A percentile compares a stretch with the other conserved stretches of the same genome.
Evolutionary conservation across 1,140 invertebrate species (phyloP).

Genomic region (Drosophila athabasca): DNA sequence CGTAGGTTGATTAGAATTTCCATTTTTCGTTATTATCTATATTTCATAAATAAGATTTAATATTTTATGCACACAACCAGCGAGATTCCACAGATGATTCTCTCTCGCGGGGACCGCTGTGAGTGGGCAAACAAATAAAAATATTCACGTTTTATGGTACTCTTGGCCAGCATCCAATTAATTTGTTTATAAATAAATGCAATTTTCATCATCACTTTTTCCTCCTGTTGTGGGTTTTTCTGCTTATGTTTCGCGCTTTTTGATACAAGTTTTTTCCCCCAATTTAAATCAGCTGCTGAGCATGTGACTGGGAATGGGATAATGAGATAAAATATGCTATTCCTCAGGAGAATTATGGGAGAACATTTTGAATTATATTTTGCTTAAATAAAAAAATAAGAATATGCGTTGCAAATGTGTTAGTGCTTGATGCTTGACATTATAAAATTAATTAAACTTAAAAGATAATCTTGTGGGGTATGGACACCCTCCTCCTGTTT

Average conservation of each 20-base stretch:
- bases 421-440: too few species aligned
- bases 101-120: not conserved
- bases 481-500: too few species aligned
- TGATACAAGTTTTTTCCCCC: constrained; percentile 41
- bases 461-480: too few species aligned
- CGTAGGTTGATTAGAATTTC: constrained; percentile 13
- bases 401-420: too few species aligned
- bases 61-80: constrained; percentile 3
- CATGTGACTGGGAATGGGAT: constrained; percentile 19
- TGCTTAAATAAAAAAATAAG: too few species aligned
- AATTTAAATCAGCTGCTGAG: constrained; percentile 31
- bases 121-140: constrained; percentile 53
- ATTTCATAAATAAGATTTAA: constrained; percentile 19
- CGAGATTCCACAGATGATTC: not conserved
- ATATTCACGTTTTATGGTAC: constrained; percentile 76
- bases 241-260: constrained; percentile 44
- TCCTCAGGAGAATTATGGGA: too few species aligned
- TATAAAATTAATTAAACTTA: too few species aligned
- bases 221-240: constrained; percentile 14
- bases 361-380: too few species aligned
- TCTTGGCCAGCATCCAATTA: constrained; percentile 67
- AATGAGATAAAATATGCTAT: too few species aligned
- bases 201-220: constrained; percentile 35
- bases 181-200: constrained; percentile 77
- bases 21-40: constrained; percentile 15